These are phyloP conservation scores for Drosophila lutescens DNA, from an alignment of 2,888 invertebrate genomes.

Conservation along the genomic window DNA sequence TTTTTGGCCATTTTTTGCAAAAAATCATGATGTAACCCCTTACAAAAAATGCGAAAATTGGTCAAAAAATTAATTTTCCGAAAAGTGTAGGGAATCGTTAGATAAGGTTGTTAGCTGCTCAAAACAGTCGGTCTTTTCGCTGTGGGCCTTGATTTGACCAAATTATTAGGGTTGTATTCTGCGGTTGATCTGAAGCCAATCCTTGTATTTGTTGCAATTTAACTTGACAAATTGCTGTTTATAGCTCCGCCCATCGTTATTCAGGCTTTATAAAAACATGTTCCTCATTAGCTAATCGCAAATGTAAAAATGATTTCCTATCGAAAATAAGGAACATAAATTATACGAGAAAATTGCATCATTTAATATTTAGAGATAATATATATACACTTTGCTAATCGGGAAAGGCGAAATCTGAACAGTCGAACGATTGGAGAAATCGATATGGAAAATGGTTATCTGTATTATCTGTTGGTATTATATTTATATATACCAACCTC, in stretches of 20 bases:
- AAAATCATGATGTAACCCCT: no score
- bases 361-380: slow-evolving; percentile 19
- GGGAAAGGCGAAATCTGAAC: background rate
- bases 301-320: slow-evolving; percentile 17
- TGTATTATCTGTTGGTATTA: background rate
- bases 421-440: background rate
- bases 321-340: slow-evolving; percentile 2
- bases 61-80: no score
- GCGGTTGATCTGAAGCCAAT: no score
- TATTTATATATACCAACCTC: background rate
- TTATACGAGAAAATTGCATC: slow-evolving; percentile 14
- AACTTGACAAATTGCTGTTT: background rate
- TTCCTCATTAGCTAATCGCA: slow-evolving; percentile 14
- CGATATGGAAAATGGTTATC: background rate
- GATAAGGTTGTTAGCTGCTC: no score
- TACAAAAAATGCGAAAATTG: no score
- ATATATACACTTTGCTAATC: background rate
- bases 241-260: background rate
- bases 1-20: background rate
- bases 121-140: no score
- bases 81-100: no score
- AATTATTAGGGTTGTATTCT: no score
- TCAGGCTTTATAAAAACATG: background rate
- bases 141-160: no score
- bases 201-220: background rate